Conservation (phyloP, 2,113 vertebrate genomes). For the Sula dactylatra region DNA sequence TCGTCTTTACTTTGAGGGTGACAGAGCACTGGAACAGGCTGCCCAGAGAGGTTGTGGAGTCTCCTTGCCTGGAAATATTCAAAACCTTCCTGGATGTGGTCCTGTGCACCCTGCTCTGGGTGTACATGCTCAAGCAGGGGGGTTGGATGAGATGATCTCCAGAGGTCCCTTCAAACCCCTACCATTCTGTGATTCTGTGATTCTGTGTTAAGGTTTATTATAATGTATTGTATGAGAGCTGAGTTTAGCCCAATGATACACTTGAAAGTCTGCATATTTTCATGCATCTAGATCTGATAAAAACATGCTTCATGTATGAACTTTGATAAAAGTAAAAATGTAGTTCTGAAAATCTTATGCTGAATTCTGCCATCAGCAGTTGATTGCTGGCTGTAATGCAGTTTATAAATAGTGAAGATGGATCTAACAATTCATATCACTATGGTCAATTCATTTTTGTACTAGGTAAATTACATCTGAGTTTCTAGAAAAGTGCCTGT, state of each 20-base stretch:
- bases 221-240: background rate
- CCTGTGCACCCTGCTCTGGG: too few relatives aligned
- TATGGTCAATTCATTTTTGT: background rate
- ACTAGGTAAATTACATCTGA: background rate
- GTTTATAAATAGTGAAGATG: background rate
- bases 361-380: background rate
- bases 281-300: background rate
- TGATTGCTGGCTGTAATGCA: rapidly evolving
- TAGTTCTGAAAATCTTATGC: background rate
- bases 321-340: background rate
- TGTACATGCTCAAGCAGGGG: too few relatives aligned
- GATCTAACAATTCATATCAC: background rate
- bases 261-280: background rate
- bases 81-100: too few relatives aligned
- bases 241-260: background rate
- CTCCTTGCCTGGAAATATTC: too few relatives aligned
- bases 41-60: too few relatives aligned
- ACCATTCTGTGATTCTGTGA: too few relatives aligned
- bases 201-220: background rate
- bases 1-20: too few relatives aligned
- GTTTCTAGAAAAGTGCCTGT: background rate
- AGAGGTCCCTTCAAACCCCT: too few relatives aligned
- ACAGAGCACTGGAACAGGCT: too few relatives aligned
- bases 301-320: background rate
- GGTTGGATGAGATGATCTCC: too few relatives aligned